Conservation (phyloP, 2,888 invertebrate species). For the Erebia epiphron region DNA sequence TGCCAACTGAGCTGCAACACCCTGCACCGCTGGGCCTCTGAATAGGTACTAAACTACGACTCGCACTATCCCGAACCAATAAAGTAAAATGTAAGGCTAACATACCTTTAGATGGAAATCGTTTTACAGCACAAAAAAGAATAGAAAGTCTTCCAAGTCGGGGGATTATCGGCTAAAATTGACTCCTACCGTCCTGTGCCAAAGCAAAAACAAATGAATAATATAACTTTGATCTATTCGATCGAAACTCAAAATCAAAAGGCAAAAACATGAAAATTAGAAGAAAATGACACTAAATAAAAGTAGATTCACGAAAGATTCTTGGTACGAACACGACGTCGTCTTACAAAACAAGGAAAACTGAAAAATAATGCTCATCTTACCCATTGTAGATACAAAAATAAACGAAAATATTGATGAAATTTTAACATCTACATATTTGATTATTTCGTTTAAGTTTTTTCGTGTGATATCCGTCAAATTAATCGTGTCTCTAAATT, state of each 20-base stretch:
- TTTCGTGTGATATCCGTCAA: slow-evolving; percentile 23
- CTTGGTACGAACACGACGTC: background rate
- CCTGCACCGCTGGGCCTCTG: slow-evolving; percentile 16
- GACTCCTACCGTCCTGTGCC: no score
- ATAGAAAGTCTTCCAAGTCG: no score
- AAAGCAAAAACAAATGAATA: no score
- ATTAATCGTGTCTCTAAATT: slow-evolving; percentile 37
- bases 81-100: no score
- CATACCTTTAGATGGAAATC: no score
- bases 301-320: background rate
- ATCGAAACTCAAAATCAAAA: no score
- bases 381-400: background rate
- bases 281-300: background rate
- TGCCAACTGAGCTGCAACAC: slow-evolving; percentile 18
- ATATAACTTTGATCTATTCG: no score
- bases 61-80: background rate
- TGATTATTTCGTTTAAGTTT: no score
- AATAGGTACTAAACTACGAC: background rate
- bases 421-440: no score
- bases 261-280: background rate
- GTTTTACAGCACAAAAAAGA: no score
- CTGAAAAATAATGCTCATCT: background rate
- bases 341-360: background rate
- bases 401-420: no score
- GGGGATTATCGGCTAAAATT: no score